Evolutionary conservation across 2,113 vertebrate genomes (phyloP).

Genomic region (Chloropsis hardwickii): DNA sequence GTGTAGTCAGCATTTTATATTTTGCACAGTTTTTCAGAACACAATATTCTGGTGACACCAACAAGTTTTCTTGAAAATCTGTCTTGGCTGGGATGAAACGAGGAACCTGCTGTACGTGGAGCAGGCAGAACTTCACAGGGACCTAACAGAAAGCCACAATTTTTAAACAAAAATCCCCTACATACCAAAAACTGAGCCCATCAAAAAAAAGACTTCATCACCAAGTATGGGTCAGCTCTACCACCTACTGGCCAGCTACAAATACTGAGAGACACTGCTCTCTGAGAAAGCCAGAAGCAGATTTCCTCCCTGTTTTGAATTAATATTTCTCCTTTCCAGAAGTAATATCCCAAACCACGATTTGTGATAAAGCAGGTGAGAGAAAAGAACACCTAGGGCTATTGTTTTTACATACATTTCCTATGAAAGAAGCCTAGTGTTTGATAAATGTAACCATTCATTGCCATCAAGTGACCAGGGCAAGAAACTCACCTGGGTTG

Average conservation of each 20-base stretch:
- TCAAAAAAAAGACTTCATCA: neutral
- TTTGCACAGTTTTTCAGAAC: neutral
- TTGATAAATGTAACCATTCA: neutral
- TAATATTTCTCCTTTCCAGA: neutral
- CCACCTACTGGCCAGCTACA: neutral
- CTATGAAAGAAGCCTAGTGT: neutral
- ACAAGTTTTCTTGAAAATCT: neutral
- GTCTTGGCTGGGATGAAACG: neutral
- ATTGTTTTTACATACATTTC: neutral
- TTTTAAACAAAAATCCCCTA: neutral
- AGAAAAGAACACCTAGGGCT: neutral
- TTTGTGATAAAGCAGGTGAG: neutral
- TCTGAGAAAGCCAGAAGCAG: fast-evolving
- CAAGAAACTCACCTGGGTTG: neutral
- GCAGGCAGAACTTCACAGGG: neutral
- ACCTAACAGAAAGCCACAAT: neutral
- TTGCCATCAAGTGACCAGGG: neutral
- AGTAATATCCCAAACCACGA: neutral
- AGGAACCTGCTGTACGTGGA: neutral
- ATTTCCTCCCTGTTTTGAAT: neutral
- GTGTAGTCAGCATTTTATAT: neutral
- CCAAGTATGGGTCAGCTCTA: neutral
- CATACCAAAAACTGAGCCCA: neutral
- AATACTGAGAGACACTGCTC: neutral
- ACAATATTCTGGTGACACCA: neutral